phyloP scores from a whole-genome alignment of 2,113 vertebrate species.

The Otis tarda region DNA sequence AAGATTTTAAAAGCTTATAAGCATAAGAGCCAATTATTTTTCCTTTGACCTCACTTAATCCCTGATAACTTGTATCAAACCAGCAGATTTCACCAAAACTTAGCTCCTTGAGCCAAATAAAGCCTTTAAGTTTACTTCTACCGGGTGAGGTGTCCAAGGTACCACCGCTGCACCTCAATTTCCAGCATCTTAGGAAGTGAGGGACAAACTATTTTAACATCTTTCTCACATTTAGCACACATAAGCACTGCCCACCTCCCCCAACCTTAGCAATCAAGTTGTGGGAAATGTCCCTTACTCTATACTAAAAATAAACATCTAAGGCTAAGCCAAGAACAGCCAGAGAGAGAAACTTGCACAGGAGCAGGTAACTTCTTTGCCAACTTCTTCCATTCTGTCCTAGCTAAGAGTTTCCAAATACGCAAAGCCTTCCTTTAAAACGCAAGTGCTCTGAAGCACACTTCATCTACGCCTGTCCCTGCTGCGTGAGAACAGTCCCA shows the following conservation, averaged over 20 bases:
- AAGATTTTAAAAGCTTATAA: slow-evolving; percentile 33
- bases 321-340: background rate
- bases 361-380: background rate
- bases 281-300: background rate
- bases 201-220: background rate
- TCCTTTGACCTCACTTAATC: slow-evolving; percentile 21
- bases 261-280: background rate
- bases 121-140: background rate
- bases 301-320: background rate
- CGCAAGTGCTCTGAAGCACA: rapidly evolving
- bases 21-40: slow-evolving; percentile 17
- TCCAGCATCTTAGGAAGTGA: background rate
- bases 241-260: background rate
- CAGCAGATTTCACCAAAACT: background rate
- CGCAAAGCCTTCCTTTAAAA: background rate
- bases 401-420: background rate
- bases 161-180: background rate
- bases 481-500: background rate
- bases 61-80: background rate
- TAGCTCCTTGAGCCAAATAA: background rate
- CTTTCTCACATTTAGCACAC: background rate
- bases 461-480: background rate
- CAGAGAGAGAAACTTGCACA: background rate
- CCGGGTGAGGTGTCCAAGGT: background rate
- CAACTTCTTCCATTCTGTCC: background rate